Evolutionary conservation across 1,140 invertebrate genomes (phyloP), one percentile per base, ranked within the genome.

Genomic region (Drosophila athabasca): DNA sequence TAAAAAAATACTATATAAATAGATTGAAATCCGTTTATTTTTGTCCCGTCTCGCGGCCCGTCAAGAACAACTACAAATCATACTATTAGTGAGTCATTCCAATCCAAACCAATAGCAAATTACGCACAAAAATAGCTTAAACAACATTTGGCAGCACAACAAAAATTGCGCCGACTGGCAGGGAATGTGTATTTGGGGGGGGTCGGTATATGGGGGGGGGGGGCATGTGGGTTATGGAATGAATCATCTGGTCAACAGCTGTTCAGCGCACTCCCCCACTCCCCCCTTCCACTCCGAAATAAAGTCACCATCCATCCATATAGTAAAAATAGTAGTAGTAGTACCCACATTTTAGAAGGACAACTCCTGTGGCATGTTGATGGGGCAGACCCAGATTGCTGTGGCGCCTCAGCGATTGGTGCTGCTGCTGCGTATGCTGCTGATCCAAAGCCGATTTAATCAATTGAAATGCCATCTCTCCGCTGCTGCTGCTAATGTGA

Each of bases 341-440:
- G 13, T 9, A 90, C 88, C 50, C 59, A 90, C 88, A 90, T 90
- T 90, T 90, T 52, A 90, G 59, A 49, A 90, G 69, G 35, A 90
- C 72, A 61, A 90, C 88, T 57, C 88, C 88, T 48, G 59, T 79
- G 31, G 54, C 52, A 46, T 87, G 77, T 9, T 82, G 80, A 65
- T 71, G 46, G 3, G 58, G 60, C 53, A 75, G 15, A 1, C 72
- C 62, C 39, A 75, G n/a, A n/a, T 66, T 39, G 17, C 71, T 74
- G 19, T 74, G 72, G 1, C 50, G 54, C 1, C 62, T 45, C 7
- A 58, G 61, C 62, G 58, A 41, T 13, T 72, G 68, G 29, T 53
- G 64, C 4, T 46, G 43, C 7, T 49, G 31, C 4, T 49, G 45
- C 26, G 51, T 13, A 46, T 60, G 60, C 53, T 71, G 79, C 45